Evolutionary conservation across 2,113 vertebrate genomes (phyloP), one percentile per base, ranked within the genome.

Genomic region (Mus pahari): DNA sequence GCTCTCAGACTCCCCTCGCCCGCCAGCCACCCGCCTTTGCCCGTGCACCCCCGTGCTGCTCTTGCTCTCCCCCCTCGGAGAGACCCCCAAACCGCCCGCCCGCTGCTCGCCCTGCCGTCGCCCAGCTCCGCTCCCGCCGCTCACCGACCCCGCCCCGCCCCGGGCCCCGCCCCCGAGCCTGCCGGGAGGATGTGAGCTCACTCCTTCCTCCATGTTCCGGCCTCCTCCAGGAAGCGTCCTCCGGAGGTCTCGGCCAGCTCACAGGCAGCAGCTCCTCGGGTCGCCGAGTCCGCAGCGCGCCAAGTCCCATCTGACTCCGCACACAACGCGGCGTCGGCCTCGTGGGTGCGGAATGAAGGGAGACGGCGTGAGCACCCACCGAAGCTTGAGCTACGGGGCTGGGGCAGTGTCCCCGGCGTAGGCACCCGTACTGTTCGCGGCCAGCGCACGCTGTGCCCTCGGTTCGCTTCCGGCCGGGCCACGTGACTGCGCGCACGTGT

Each of bases 401-500:
- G 1, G 9, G 26, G 26, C 33, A 2, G 42, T 45, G 4, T 8
- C 73, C 22, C 2, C 5, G 26, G 17, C 20, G 3, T 22, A 60
- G 68, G 3, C 86, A 7, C 78, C 78, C 11, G 33, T 50, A 28
- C 89, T 11, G 13, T 6, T 42, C 8, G 7, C 31, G 11, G 42
- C 33, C 55, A 26, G 31, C 22, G 78, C 91, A 24, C 42, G 42
- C 81, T n/a, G 9, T 14, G 64, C 66, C 82, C 70, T 42, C 45
- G 0, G 82, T 82, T 42, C 66, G 53, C 68, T 94, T 95, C 95
- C 94, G 68, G 93, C 82, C 39, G 11, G 20, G n/a, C 53, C 96
- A 96, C 94, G 97, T 96, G 97, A 94, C 92, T 87, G 68, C 78
- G 87, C 68, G 92, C 97, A 97, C 97, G 96, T 97, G 97, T 77